Evolutionary conservation across 1,140 invertebrate genomes (phyloP).

Genomic region (Penaeus chinensis): DNA sequence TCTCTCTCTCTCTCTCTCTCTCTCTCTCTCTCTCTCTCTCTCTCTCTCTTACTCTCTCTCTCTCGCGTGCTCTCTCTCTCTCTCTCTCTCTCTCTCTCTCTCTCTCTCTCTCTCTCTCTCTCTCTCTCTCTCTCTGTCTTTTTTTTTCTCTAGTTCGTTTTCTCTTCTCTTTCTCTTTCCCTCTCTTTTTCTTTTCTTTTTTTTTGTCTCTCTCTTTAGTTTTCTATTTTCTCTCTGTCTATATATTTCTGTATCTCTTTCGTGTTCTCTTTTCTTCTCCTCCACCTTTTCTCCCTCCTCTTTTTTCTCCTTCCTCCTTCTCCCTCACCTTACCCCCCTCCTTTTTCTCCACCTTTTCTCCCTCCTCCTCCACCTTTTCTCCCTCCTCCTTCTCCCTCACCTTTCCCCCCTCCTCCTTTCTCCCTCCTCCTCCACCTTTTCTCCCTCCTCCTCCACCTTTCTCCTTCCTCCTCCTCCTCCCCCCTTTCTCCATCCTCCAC

Average conservation of each 20-base stretch:
- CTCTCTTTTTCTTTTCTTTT: no score
- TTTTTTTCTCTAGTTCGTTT: neutral
- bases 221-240: slow-evolving; percentile 9
- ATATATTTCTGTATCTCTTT: neutral
- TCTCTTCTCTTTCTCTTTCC: neutral
- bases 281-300: neutral
- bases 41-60: neutral
- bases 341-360: neutral
- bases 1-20: neutral
- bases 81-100: neutral
- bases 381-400: neutral
- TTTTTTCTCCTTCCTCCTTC: no score
- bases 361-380: neutral
- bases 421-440: neutral
- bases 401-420: neutral
- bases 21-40: neutral
- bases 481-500: neutral
- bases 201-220: neutral
- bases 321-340: neutral
- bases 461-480: neutral
- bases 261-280: neutral
- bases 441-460: neutral
- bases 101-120: neutral
- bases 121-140: neutral
- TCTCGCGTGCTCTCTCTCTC: neutral